Conservation (phyloP, 1,140 invertebrate species). For the Elymnias hypermnestra region DNA sequence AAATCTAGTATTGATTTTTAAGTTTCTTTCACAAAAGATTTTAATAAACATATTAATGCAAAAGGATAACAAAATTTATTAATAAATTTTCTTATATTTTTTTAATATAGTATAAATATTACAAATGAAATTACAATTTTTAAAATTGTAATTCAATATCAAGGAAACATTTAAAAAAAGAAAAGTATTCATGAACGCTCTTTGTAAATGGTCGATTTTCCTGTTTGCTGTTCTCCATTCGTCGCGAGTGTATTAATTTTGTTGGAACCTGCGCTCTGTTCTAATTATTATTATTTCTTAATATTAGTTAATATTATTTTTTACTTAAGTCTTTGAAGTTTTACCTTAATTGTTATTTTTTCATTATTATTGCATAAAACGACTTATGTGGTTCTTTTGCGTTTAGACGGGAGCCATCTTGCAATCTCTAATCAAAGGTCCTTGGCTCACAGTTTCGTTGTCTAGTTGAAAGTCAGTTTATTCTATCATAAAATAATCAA, state of each 20-base stretch:
- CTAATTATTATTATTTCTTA: constrained; percentile 64
- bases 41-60: constrained; percentile 2
- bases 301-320: constrained; percentile 72
- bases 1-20: constrained; percentile 14
- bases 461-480: constrained; percentile 79
- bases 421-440: constrained; percentile 81
- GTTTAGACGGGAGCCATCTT: constrained; percentile 82
- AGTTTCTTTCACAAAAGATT: constrained; percentile 1
- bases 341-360: constrained; percentile 48
- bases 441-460: constrained; percentile 80
- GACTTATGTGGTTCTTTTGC: constrained; percentile 78
- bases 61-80: not conserved
- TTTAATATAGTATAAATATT: too few species aligned
- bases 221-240: constrained; percentile 73
- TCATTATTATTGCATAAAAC: constrained; percentile 65
- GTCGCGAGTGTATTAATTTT: constrained; percentile 69
- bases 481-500: constrained; percentile 77
- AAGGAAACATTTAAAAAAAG: constrained; percentile 31
- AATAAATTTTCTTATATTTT: not conserved
- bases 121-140: too few species aligned
- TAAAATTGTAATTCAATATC: constrained; percentile 20
- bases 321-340: constrained; percentile 60
- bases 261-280: constrained; percentile 60
- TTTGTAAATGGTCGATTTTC: constrained; percentile 75
- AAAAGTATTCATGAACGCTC: constrained; percentile 52